phyloP scores from a whole-genome alignment of 2,888 invertebrate genomes.

The Orchesella flavescens region DNA sequence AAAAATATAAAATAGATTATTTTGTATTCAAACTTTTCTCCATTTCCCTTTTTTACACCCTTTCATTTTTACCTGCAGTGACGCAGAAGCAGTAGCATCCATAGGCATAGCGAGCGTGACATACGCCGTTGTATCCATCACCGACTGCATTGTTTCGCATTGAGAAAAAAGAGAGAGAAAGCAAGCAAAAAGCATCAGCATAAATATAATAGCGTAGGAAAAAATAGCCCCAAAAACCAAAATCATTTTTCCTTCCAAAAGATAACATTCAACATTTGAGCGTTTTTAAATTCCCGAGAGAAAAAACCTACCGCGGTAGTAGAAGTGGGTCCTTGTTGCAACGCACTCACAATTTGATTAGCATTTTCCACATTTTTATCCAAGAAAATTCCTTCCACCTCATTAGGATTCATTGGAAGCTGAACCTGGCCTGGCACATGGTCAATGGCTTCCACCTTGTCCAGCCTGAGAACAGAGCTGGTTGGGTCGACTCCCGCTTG shows the following conservation, averaged over 20 bases:
- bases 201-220: not conserved
- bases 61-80: constrained; percentile 5
- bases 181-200: not conserved
- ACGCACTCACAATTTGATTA: constrained; percentile 41
- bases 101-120: constrained; percentile 34
- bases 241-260: too few relatives aligned
- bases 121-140: constrained; percentile 36
- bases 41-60: too few relatives aligned
- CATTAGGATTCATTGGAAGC: constrained; percentile 28
- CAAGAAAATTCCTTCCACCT: constrained; percentile 37
- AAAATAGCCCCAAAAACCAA: too few relatives aligned
- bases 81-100: constrained; percentile 29
- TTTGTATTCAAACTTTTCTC: too few relatives aligned
- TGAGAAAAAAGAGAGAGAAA: not conserved
- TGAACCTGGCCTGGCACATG: not conserved
- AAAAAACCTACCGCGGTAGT: constrained; percentile 22
- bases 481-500: constrained; percentile 25
- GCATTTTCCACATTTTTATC: constrained; percentile 31
- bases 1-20: not conserved
- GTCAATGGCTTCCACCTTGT: constrained; percentile 38
- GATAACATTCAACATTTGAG: too few relatives aligned
- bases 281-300: too few relatives aligned
- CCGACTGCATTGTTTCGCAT: constrained; percentile 1
- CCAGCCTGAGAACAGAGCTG: constrained; percentile 24
- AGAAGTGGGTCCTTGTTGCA: not conserved